A percentile compares a stretch with the other conserved stretches of the same genome.
Evolutionary conservation across 2,888 invertebrate species (phyloP).

Genomic region (Nephrotoma appendiculata): DNA sequence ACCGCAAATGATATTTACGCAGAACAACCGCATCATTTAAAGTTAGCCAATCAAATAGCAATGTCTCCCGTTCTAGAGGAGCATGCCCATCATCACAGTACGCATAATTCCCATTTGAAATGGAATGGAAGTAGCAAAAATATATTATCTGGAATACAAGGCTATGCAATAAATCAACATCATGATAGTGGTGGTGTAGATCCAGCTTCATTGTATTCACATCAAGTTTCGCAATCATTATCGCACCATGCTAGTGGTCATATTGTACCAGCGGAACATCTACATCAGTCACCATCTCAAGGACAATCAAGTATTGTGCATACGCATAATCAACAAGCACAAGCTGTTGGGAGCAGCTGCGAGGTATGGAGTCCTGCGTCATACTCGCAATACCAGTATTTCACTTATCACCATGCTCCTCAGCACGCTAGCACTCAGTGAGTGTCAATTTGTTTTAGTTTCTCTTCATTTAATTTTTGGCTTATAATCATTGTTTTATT

Average conservation of each 20-base stretch:
- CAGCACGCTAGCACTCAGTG: slow-evolving; percentile 38
- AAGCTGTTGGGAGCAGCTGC: slow-evolving; percentile 36
- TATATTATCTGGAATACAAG: slow-evolving; percentile 12
- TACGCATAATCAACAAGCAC: slow-evolving; percentile 16
- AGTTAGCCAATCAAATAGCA: slow-evolving; percentile 10
- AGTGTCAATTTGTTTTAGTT: slow-evolving; percentile 29
- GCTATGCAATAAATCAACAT: slow-evolving; percentile 13
- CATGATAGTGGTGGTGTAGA: slow-evolving; percentile 8
- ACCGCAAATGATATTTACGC: slow-evolving; percentile 28
- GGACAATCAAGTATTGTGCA: slow-evolving; percentile 11
- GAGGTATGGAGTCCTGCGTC: slow-evolving; percentile 44
- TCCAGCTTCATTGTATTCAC: slow-evolving; percentile 7
- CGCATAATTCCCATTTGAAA: slow-evolving; percentile 13
- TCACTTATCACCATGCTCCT: slow-evolving; percentile 45
- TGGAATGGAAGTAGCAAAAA: slow-evolving; percentile 16
- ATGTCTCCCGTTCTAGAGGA: slow-evolving; percentile 7
- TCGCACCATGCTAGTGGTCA: slow-evolving; percentile 8
- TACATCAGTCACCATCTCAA: slow-evolving; percentile 14
- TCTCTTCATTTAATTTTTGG: slow-evolving; percentile 9
- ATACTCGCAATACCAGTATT: slow-evolving; percentile 49
- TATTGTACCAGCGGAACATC: slow-evolving; percentile 10
- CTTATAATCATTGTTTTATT: slow-evolving; percentile 4
- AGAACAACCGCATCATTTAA: slow-evolving; percentile 8
- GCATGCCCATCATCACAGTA: slow-evolving; percentile 5
- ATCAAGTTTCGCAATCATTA: slow-evolving; percentile 7